These are phyloP conservation scores for Galerucella calmariensis DNA, from an alignment of 2,888 invertebrate genomes.

Conservation along the genomic window DNA sequence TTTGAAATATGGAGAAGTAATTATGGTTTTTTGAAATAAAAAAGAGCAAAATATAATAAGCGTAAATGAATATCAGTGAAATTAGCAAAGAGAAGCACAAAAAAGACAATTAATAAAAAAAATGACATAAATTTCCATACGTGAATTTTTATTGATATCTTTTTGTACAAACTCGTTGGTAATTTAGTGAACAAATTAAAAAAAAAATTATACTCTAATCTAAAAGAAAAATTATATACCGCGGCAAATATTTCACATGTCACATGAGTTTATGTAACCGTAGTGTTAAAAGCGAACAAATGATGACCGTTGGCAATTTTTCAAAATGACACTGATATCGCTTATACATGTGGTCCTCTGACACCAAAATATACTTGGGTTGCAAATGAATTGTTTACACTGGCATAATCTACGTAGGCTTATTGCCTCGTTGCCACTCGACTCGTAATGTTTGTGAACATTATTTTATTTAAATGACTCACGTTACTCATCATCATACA, in stretches of 20 bases:
- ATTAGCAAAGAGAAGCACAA: too few relatives aligned
- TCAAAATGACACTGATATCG: conserved; percentile 52
- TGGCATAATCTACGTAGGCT: conserved; percentile 50
- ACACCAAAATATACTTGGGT: conserved; percentile 54
- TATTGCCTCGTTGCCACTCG: conserved; percentile 21
- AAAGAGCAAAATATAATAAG: too few relatives aligned
- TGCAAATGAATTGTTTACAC: conserved; percentile 56
- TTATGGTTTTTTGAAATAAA: too few relatives aligned
- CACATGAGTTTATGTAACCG: conserved; percentile 33
- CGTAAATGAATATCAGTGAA: too few relatives aligned
- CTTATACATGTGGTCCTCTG: conserved; percentile 43
- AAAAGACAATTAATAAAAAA: neutral
- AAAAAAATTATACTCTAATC: conserved; percentile 7
- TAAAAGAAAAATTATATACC: conserved; percentile 31
- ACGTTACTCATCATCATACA: neutral
- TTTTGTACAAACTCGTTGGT: neutral
- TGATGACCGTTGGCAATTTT: conserved; percentile 47
- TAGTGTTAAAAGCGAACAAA: conserved; percentile 38
- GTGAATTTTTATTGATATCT: neutral
- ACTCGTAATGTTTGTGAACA: conserved; percentile 44
- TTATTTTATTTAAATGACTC: conserved; percentile 49
- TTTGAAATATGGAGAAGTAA: too few relatives aligned
- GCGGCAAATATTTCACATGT: conserved; percentile 39
- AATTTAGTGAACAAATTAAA: conserved; percentile 5
- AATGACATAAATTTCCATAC: neutral